Conservation (phyloP, 2,888 invertebrate species). For the Brassicogethes aeneus region DNA sequence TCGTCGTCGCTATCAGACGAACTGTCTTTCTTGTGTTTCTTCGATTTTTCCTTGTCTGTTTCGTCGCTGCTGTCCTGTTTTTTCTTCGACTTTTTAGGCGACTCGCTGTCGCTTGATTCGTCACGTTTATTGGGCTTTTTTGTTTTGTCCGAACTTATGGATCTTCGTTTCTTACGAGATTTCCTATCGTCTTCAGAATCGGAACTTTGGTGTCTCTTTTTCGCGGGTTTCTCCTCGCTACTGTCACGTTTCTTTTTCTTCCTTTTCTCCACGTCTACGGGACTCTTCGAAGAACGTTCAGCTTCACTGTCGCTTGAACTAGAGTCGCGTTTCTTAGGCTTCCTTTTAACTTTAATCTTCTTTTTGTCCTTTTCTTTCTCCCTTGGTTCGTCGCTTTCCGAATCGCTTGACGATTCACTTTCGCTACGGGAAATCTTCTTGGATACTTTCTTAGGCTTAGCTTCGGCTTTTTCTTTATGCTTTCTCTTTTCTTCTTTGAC, state of each 20-base stretch:
- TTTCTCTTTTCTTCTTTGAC: slow-evolving; percentile 44
- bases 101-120: slow-evolving; percentile 37
- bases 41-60: slow-evolving; percentile 32
- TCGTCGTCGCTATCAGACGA: slow-evolving; percentile 46
- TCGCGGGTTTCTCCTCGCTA: slow-evolving; percentile 45
- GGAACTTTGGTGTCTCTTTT: slow-evolving; percentile 48
- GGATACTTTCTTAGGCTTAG: slow-evolving; percentile 31
- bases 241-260: slow-evolving; percentile 42
- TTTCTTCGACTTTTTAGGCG: slow-evolving; percentile 30
- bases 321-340: slow-evolving; percentile 42
- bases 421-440: slow-evolving; percentile 38
- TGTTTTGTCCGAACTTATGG: slow-evolving; percentile 43
- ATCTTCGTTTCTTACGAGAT: slow-evolving; percentile 42
- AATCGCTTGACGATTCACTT: slow-evolving; percentile 37
- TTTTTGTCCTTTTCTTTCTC: slow-evolving; percentile 31
- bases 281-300: slow-evolving; percentile 34
- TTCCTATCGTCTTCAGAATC: slow-evolving; percentile 54
- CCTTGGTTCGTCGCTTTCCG: slow-evolving; percentile 35
- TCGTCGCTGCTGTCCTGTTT: slow-evolving; percentile 35
- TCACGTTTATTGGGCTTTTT: slow-evolving; percentile 39
- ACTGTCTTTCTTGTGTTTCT: slow-evolving; percentile 35
- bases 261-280: slow-evolving; percentile 48
- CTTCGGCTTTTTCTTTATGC: slow-evolving; percentile 31
- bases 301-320: slow-evolving; percentile 42
- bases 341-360: slow-evolving; percentile 33